Percentiles rank a stretch among this genome's conserved stretches.
Conservation (phyloP, 2,888 invertebrate species). For the Ectemnius continuus region DNA sequence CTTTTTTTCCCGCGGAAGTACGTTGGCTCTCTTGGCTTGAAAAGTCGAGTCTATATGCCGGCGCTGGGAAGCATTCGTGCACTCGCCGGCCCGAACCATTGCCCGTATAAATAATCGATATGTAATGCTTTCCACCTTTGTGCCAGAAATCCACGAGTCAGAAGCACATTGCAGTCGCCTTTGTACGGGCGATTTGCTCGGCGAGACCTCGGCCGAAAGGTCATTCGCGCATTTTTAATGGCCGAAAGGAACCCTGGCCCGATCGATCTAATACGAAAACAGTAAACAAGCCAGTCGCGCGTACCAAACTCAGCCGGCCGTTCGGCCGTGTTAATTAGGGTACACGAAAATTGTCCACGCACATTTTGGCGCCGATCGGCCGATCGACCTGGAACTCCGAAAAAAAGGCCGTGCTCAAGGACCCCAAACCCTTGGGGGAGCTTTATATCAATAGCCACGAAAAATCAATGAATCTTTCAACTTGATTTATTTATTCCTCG, state of each 20-base stretch:
- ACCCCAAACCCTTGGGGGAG: too few relatives aligned
- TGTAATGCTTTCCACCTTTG: constrained; percentile 41
- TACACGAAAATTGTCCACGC: not conserved
- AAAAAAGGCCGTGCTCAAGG: not conserved
- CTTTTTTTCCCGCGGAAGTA: not conserved
- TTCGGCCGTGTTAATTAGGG: not conserved
- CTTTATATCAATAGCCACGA: too few relatives aligned
- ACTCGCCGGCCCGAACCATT: not conserved
- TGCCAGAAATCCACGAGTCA: constrained; percentile 17
- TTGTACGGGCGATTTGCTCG: not conserved
- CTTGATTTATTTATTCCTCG: too few relatives aligned
- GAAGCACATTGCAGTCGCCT: constrained; percentile 7
- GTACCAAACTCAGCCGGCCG: not conserved
- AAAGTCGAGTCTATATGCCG: constrained; percentile 31
- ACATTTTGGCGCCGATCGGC: not conserved
- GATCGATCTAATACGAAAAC: constrained; percentile 5
- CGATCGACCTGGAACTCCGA: not conserved
- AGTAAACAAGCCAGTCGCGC: constrained; percentile 7
- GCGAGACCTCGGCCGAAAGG: not conserved
- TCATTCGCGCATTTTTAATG: constrained; percentile 9
- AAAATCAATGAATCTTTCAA: too few relatives aligned
- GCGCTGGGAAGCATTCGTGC: not conserved
- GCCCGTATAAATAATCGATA: constrained; percentile 36
- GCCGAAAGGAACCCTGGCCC: not conserved
- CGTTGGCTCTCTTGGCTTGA: not conserved